Base-by-base conservation (phyloP, 2,113 vertebrate species). In the Lynx canadensis region DNA sequence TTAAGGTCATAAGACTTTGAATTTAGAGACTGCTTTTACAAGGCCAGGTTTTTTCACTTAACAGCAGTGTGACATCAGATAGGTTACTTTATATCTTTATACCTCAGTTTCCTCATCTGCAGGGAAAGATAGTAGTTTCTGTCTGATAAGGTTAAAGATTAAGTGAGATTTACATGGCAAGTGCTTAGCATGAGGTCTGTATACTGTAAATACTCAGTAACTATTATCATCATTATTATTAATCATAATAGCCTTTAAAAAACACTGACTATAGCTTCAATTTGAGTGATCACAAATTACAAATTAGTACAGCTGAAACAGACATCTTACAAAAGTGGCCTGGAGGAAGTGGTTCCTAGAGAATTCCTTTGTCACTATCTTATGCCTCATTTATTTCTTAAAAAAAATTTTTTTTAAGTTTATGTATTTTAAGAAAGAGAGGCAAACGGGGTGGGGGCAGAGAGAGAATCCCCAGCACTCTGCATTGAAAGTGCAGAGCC, bases 81-180 rank as follows among this genome's bases (percentile, higher is more conserved):
- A 89, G 79, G 33, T 91, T 85, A 45, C 31, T 89, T 55, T 81
- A 57, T n/a, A 29, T 76, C 15, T 89, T 71, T 76, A 92, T 38
- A 48, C 66, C 21, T 96, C 69, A 65, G 41, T 94, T 94, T 85
- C 5, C 16, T 76, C 36, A 73, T 68, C 41, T 60, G 7, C 31
- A 95, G 94, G 80, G 84, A 57, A 87, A 86, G 19, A 45, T 82
- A 81, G 88, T 87, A 65, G 63, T 84, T 93, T 90, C 38, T 95
- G 65, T 97, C 31, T 90, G 25, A 63, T 82, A 88, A 95, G 63
- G 15, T 55, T 96, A 92, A 92, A 81, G 41, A 71, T 89, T 71
- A 93, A 68, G 65, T 81, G 55, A 94, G 71, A 66, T 89, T 7
- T 94, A 8, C n/a, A 41, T 96, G 71, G 74, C 73, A 97, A 81